These are phyloP conservation scores for Lithodes maja DNA, from an alignment of 2,888 invertebrate genomes.

Conservation along the genomic window DNA sequence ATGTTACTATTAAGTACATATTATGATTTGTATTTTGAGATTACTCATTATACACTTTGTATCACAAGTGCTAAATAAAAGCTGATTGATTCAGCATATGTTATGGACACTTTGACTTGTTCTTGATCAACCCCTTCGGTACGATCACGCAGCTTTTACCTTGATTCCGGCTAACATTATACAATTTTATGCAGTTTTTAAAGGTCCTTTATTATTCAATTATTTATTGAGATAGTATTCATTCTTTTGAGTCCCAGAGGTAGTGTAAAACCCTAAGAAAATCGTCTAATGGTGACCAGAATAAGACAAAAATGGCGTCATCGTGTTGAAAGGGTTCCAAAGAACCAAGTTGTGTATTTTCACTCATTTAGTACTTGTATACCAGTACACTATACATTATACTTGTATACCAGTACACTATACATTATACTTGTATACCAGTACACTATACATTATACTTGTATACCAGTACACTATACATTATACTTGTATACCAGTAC, in stretches of 20 bases:
- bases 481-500: too few relatives aligned
- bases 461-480: constrained; percentile 38
- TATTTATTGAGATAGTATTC: too few relatives aligned
- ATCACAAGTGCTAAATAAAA: constrained; percentile 31
- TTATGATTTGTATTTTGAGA: constrained; percentile 14
- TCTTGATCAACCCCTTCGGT: constrained; percentile 1
- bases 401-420: too few relatives aligned
- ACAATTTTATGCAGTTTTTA: too few relatives aligned
- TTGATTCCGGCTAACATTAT: too few relatives aligned
- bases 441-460: constrained; percentile 32
- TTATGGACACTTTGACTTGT: constrained; percentile 41
- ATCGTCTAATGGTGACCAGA: too few relatives aligned
- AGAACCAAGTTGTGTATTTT: constrained; percentile 41
- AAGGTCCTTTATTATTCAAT: too few relatives aligned
- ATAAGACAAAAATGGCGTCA: too few relatives aligned
- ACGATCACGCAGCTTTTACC: too few relatives aligned
- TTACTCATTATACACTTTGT: constrained; percentile 20
- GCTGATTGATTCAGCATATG: constrained; percentile 32
- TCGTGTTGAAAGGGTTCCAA: neutral
- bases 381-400: constrained; percentile 32
- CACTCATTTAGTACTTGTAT: constrained; percentile 21
- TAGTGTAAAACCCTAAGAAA: too few relatives aligned
- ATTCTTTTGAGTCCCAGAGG: too few relatives aligned
- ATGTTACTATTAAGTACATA: constrained; percentile 22
- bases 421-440: constrained; percentile 15